A percentile compares a stretch with the other conserved stretches of the same genome.
phyloP scores from a whole-genome alignment of 2,888 invertebrate genomes.

The Acronicta psi region DNA sequence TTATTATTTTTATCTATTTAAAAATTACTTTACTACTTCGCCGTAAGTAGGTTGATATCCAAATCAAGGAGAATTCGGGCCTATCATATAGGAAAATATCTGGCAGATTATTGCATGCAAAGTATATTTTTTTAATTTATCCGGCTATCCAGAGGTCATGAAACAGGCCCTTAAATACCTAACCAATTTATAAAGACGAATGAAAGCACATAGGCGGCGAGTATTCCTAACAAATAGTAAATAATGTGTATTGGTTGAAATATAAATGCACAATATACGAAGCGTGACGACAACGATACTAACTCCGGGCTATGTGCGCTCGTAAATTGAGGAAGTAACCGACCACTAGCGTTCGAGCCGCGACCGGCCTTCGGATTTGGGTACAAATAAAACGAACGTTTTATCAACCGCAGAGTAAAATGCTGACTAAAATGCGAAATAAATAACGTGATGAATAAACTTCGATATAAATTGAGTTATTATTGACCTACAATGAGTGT shows the following conservation, averaged over 20 bases:
- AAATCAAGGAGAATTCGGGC: no score
- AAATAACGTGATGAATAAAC: constrained; percentile 13
- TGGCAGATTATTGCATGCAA: no score
- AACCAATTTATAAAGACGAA: no score
- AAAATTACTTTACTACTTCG: no score
- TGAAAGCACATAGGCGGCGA: constrained; percentile 28
- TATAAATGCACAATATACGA: constrained; percentile 83
- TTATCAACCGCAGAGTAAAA: constrained; percentile 80
- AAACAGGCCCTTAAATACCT: no score
- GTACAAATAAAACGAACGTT: constrained; percentile 82
- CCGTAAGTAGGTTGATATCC: no score
- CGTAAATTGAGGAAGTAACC: constrained; percentile 83
- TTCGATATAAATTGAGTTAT: not conserved
- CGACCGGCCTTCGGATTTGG: constrained; percentile 77
- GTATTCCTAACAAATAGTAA: constrained; percentile 62
- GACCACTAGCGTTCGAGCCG: constrained; percentile 74
- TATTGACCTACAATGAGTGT: no score
- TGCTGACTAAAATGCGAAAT: constrained; percentile 56
- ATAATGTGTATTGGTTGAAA: constrained; percentile 69
- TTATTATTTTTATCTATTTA: no score
- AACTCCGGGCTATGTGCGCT: constrained; percentile 76
- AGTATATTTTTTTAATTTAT: no score
- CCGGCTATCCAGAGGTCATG: no score
- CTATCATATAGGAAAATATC: no score
- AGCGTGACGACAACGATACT: constrained; percentile 83